Evolutionary conservation across 2,888 invertebrate genomes (phyloP).

Genomic region (Tupiocoris notatus): DNA sequence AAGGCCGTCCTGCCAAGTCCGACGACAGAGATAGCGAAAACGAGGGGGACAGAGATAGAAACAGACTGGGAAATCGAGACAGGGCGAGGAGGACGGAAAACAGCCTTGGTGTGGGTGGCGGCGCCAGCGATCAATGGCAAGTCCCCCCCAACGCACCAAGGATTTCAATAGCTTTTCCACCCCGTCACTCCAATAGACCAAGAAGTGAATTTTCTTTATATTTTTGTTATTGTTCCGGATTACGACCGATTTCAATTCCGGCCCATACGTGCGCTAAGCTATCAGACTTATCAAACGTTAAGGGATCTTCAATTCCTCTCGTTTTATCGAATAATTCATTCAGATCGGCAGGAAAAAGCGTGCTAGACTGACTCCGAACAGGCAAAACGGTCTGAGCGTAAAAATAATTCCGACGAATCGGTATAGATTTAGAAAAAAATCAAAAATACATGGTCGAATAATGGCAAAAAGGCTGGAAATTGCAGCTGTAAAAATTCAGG

Average conservation of each 20-base stretch:
- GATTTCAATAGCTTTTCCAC: not conserved
- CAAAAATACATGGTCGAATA: too few species aligned
- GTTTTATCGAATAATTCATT: too few species aligned
- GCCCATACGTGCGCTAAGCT: not conserved
- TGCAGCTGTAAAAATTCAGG: too few species aligned
- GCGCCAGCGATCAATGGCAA: not conserved
- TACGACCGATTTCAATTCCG: not conserved
- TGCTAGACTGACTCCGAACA: too few species aligned
- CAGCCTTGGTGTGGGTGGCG: not conserved
- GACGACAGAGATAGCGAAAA: not conserved
- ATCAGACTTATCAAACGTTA: not conserved
- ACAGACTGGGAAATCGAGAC: not conserved
- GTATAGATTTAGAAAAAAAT: too few species aligned
- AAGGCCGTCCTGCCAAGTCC: not conserved
- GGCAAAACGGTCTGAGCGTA: too few species aligned
- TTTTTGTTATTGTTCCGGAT: not conserved
- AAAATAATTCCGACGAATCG: too few species aligned
- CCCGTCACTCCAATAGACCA: not conserved
- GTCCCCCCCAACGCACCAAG: not conserved
- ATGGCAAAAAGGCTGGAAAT: too few species aligned
- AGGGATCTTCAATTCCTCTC: too few species aligned
- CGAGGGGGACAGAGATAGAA: not conserved
- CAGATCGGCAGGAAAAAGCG: too few species aligned
- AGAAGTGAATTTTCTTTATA: not conserved
- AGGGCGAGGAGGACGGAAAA: not conserved